Base-by-base conservation (phyloP, 2,888 invertebrate genomes). In the Melanophora roralis region DNA sequence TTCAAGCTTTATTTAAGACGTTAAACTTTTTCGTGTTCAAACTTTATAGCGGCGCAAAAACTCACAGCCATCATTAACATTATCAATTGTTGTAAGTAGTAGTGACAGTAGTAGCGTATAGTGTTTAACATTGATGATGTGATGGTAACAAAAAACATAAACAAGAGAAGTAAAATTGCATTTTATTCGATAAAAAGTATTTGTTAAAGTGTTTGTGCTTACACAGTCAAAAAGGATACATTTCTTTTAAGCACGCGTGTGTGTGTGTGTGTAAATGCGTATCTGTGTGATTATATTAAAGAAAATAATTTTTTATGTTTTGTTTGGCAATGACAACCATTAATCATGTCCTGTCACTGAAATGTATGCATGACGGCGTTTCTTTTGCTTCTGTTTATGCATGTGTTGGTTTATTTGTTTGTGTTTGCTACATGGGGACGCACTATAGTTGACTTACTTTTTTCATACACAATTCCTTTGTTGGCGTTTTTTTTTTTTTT, bases 311-410 rank as follows among this genome's bases (percentile, higher is more conserved):
- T 81, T 78, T 82, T 81, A 75, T 82, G 78, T 81, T 83, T 83
- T 83, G 75, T 81, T 83, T 84, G 85, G 85, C 87, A 89, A 87
- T 89, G 90, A 90, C 90, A 90, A 89, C 90, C 90, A 90, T 90
- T 90, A 90, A 90, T 90, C 90, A 90, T 90, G 88, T 87, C 86
- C 90, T 89, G 90, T 89, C 90, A 90, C 84, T 85, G 84, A 84
- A 86, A 85, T 84, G 82, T 86, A 86, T 86, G 86, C 86, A 85
- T 85, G 85, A 84, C 76, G 77, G 78, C 81, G 75, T 76, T 75
- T 85, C 81, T 82, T 84, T 83, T 80, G 82, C 74, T 62, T n/a
- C 38, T 64, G 59, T 67, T 9, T 38, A 6, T 47, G 27, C 69
- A 49, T 59, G 59, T 69, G 69, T 43, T 16, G 32, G 14, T 43